Evolutionary conservation across 2,888 invertebrate genomes (phyloP), one percentile per base, ranked within the genome.

Genomic region (Mallateleia sp.): DNA sequence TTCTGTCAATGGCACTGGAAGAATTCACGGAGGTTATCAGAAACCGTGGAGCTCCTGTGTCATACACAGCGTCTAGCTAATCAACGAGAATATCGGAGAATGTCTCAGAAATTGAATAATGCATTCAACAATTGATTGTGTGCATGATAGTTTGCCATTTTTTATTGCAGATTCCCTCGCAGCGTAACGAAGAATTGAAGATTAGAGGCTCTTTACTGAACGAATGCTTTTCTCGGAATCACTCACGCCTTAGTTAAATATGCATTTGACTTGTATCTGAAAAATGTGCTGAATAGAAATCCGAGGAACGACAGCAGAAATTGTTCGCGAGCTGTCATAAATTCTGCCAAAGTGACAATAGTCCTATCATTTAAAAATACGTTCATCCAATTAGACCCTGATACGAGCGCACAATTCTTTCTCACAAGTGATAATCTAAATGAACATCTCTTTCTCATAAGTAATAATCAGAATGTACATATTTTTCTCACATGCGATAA

Each of bases 1-100:
- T 92, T 94, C 97, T 97, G 97, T 97, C 96, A 97, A 97, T 97
- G 97, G 97, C 97, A 97, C 97, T 97, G 97, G 97, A 97, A 97
- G 97, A 97, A 97, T 97, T 97, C 97, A 97, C 97, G 97, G 97
- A 97, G 97, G 96, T 95, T 93, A 95, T 96, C 95, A 90, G 91
- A 89, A 93, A 94, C 93, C 95, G 95, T 95, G 95, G 95, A 95
- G 93, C 94, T 95, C 95, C 94, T 92, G 95, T 95, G 95, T 94
- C 95, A 95, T 95, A 95, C 94, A 95, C 94, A 95, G 95, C 94
- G 93, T 94, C 92, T 93, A 94, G 94, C 93, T 91, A 89, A 89
- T 88, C 93, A 87, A 86, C 93, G 75, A 62, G 86, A 85, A 62
- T 18, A 52, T 28, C 42, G 45, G 22, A 28, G 45, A 71, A 45